Percentiles rank a stretch among this genome's conserved stretches.
phyloP scores from a whole-genome alignment of 2,797 vertebrate species.

The Uromys caudimaculatus region DNA sequence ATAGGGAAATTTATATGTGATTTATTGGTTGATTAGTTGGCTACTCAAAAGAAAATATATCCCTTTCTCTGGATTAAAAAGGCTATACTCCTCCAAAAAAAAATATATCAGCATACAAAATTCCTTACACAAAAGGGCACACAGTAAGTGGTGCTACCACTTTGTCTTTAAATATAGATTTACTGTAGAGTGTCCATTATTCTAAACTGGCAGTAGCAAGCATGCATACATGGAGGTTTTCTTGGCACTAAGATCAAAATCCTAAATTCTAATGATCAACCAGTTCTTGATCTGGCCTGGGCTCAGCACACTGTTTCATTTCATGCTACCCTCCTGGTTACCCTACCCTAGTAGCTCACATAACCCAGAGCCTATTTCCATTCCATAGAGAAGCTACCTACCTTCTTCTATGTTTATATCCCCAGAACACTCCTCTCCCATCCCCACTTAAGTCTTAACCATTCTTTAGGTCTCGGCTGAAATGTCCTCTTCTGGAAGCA shows the following conservation, averaged over 20 bases:
- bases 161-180: neutral
- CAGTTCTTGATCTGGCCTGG: too few relatives aligned
- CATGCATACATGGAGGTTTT: neutral
- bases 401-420: neutral
- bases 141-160: neutral
- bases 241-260: neutral
- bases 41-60: neutral
- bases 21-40: neutral
- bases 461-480: neutral
- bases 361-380: neutral
- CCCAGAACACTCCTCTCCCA: neutral
- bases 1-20: conserved; percentile 6
- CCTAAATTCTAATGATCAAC: neutral
- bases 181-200: neutral
- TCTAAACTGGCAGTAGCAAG: neutral
- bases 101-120: neutral
- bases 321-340: neutral
- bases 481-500: neutral
- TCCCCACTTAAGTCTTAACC: neutral
- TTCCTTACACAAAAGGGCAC: neutral
- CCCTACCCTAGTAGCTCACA: too few relatives aligned
- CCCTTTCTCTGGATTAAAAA: neutral
- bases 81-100: neutral
- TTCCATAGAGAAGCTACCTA: neutral
- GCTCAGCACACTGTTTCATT: neutral